A percentile compares a stretch with the other conserved stretches of the same genome.
Evolutionary conservation across 2,113 vertebrate genomes (phyloP).

Genomic region (Proteles cristata): DNA sequence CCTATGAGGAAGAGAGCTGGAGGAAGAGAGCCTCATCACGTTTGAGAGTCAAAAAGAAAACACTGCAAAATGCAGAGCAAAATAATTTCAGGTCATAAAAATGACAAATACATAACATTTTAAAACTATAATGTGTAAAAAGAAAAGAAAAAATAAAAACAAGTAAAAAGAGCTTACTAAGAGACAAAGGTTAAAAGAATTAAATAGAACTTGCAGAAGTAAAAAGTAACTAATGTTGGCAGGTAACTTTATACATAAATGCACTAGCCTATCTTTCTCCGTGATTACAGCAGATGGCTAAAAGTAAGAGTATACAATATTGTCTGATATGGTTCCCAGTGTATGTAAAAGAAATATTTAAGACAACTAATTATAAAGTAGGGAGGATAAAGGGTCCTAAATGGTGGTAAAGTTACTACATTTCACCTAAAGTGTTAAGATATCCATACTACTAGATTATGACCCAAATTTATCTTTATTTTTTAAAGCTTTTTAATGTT

Average conservation of each 20-base stretch:
- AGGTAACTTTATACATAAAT: neutral
- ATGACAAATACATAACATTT: neutral
- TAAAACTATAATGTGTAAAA: neutral
- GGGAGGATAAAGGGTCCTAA: neutral
- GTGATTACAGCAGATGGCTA: neutral
- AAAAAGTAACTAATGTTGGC: conserved; percentile 11
- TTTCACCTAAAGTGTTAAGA: neutral
- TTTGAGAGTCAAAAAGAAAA: neutral
- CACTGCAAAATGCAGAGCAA: neutral
- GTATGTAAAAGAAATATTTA: conserved; percentile 24
- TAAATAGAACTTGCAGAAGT: neutral
- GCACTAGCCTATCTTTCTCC: neutral
- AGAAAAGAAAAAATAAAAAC: conserved; percentile 21
- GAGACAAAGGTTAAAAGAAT: neutral
- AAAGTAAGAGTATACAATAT: neutral
- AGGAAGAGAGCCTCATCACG: neutral
- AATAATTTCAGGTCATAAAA: conserved; percentile 20
- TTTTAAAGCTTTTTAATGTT: too few relatives aligned
- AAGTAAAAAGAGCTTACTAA: neutral
- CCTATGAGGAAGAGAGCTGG: neutral
- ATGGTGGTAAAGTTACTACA: neutral
- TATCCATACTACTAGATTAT: neutral
- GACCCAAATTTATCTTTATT: neutral
- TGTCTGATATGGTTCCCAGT: neutral
- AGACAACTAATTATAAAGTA: neutral